A percentile compares a stretch with the other conserved stretches of the same genome.
These are phyloP conservation scores for Disparrhopalites patrizii DNA, from an alignment of 2,888 invertebrate species.

Conservation along the genomic window DNA sequence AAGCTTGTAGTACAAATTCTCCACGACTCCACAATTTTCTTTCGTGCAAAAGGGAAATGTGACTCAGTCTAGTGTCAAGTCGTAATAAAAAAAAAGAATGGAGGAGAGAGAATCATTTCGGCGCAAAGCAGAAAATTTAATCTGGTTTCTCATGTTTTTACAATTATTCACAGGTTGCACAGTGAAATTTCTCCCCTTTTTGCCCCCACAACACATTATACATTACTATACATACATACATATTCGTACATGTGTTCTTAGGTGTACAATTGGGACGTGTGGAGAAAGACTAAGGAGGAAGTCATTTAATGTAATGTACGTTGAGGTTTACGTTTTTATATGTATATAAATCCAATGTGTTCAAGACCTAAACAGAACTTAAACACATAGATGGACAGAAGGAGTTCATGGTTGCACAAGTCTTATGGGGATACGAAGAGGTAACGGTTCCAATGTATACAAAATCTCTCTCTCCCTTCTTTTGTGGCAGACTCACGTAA, in stretches of 20 bases:
- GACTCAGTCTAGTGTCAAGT: too few species aligned
- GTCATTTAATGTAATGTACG: too few species aligned
- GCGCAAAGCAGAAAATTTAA: slow-evolving; percentile 28
- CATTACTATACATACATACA: not conserved
- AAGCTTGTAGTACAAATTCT: not conserved
- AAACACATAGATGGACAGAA: not conserved
- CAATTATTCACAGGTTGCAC: slow-evolving; percentile 26
- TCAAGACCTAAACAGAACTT: not conserved
- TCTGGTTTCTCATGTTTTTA: slow-evolving; percentile 26
- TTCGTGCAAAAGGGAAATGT: not conserved
- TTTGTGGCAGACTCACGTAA: not conserved
- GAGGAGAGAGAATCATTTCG: slow-evolving; percentile 19
- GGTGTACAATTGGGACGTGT: too few species aligned
- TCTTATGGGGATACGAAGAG: not conserved
- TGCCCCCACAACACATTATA: too few species aligned
- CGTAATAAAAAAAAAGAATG: too few species aligned
- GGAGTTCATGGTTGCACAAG: slow-evolving; percentile 15
- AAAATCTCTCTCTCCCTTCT: too few species aligned
- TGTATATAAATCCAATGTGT: too few species aligned
- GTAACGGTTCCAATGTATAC: slow-evolving; percentile 10
- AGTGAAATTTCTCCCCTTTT: slow-evolving; percentile 19
- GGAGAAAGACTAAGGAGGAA: too few species aligned
- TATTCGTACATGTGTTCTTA: not conserved
- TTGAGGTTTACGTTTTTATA: too few species aligned
- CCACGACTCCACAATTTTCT: not conserved